Base-by-base conservation (phyloP, 2,113 vertebrate species). In the Clarias macrocephalus region DNA sequence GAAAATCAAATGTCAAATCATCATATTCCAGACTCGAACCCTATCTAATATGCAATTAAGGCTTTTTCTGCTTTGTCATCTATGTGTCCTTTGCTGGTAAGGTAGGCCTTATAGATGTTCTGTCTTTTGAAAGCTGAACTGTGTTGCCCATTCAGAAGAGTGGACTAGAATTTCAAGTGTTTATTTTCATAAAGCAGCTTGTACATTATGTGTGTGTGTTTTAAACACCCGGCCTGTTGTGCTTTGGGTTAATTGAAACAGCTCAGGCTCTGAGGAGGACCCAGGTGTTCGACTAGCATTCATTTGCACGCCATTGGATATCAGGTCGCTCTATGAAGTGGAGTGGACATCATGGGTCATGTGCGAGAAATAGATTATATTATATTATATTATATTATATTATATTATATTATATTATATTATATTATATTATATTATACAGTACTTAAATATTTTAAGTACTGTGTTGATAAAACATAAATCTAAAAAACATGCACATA, bases 211-310 rank as follows among this genome's bases (percentile, higher is more conserved):
- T 80, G 42, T 80, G 42, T 11, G 42, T 72, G 77, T 80, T 48
- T 86, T 80, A 85, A 83, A 87, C 65, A 81, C 77, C 65, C n/a
- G 23, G 85, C n/a, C 85, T 59, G 85, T 68, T 76, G 79, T 82
- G 84, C 63, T 80, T 86, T 72, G 72, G 79, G 86, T 86, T 87
- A 89, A 89, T 85, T 89, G 86, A 68, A 82, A 56, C 28, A 42
- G 85, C 54, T 81, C 79, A 37, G 85, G 63, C 72, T 90, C n/a
- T 65, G 76, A 82, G 85, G 37, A 82, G 82, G 60, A 77, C 82
- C 85, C 89, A 88, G 87, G 84, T 90, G 89, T 86, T 90, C 68
- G 70, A 59, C 70, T 79, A 25, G 30, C 12, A 75, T 90, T 82
- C 77, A 87, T 87, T 83, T 90, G 87, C 63, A 75, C 4, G 7